These are phyloP conservation scores for Halichoerus grypus DNA, from an alignment of 2,113 vertebrate species.

Conservation along the genomic window DNA sequence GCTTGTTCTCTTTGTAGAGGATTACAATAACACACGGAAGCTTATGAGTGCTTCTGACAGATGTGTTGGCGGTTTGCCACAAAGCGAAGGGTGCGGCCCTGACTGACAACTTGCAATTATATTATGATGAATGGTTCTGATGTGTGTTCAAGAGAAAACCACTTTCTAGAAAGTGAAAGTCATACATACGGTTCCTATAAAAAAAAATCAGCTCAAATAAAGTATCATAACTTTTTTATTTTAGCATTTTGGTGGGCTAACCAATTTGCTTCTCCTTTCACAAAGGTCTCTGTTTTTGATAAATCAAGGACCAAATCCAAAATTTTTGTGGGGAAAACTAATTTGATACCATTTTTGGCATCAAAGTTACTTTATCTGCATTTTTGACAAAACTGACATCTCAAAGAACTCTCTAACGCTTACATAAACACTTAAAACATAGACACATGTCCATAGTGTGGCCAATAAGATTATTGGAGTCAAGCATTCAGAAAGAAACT, in stretches of 20 bases:
- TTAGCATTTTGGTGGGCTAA: slow-evolving; percentile 83
- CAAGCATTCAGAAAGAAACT: slow-evolving; percentile 74
- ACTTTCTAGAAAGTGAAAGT: slow-evolving; percentile 92
- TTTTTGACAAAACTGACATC: slow-evolving; percentile 87
- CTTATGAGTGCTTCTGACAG: slow-evolving; percentile 92
- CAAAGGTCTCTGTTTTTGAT: slow-evolving; percentile 87
- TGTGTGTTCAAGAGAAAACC: slow-evolving; percentile 92
- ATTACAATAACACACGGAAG: slow-evolving; percentile 93
- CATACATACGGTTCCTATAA: slow-evolving; percentile 89
- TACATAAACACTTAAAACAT: slow-evolving; percentile 81
- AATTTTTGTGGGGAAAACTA: slow-evolving; percentile 86
- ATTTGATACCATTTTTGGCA: slow-evolving; percentile 85
- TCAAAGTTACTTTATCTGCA: slow-evolving; percentile 86
- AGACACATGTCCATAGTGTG: slow-evolving; percentile 80
- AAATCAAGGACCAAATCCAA: slow-evolving; percentile 85
- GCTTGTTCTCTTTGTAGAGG: slow-evolving; percentile 90
- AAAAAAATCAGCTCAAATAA: slow-evolving; percentile 86
- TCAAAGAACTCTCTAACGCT: slow-evolving; percentile 80
- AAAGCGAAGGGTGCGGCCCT: slow-evolving; percentile 90
- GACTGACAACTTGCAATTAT: slow-evolving; percentile 91
- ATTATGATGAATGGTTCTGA: slow-evolving; percentile 91
- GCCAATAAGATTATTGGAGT: slow-evolving; percentile 77
- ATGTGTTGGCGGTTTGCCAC: slow-evolving; percentile 93
- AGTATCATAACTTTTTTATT: slow-evolving; percentile 84
- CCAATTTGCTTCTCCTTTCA: slow-evolving; percentile 82